phyloP scores from a whole-genome alignment of 2,113 vertebrate genomes.

The Platichthys flesus region DNA sequence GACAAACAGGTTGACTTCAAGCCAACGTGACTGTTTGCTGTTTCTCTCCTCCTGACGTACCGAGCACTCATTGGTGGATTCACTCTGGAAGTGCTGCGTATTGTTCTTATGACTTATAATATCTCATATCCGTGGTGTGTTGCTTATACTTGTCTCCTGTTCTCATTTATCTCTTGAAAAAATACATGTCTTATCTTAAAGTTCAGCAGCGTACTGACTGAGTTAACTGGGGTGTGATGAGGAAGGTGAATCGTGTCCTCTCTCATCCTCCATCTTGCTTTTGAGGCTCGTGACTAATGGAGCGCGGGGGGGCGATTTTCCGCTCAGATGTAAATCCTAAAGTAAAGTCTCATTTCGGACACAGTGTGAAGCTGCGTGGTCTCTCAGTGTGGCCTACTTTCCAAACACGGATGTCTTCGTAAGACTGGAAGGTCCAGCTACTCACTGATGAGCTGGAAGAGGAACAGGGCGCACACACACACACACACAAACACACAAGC shows the following conservation, averaged over 20 bases:
- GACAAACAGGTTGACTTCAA: slow-evolving; percentile 13
- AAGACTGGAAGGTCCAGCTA: slow-evolving; percentile 70
- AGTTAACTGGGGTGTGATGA: slow-evolving; percentile 25
- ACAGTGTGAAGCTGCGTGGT: slow-evolving; percentile 30
- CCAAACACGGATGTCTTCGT: slow-evolving; percentile 72
- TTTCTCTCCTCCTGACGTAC: slow-evolving; percentile 28
- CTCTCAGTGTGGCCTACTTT: slow-evolving; percentile 57
- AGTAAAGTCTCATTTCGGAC: slow-evolving; percentile 43
- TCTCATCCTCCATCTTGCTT: slow-evolving; percentile 21
- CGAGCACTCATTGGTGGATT: slow-evolving; percentile 32
- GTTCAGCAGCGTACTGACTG: slow-evolving; percentile 31
- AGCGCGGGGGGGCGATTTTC: slow-evolving; percentile 19
- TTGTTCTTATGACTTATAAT: too few relatives aligned
- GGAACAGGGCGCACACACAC: slow-evolving; percentile 60
- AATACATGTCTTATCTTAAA: not conserved
- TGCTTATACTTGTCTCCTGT: too few relatives aligned
- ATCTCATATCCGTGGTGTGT: too few relatives aligned
- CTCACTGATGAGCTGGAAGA: slow-evolving; percentile 74
- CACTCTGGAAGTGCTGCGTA: not conserved
- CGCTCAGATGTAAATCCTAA: slow-evolving; percentile 34
- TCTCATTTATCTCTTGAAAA: too few relatives aligned
- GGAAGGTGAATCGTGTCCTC: slow-evolving; percentile 15
- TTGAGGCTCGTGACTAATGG: slow-evolving; percentile 11
- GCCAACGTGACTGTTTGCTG: too few relatives aligned
- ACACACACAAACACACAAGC: slow-evolving; percentile 20